phyloP scores from a whole-genome alignment of 1,140 invertebrate genomes.

The Callitettix versicolor region DNA sequence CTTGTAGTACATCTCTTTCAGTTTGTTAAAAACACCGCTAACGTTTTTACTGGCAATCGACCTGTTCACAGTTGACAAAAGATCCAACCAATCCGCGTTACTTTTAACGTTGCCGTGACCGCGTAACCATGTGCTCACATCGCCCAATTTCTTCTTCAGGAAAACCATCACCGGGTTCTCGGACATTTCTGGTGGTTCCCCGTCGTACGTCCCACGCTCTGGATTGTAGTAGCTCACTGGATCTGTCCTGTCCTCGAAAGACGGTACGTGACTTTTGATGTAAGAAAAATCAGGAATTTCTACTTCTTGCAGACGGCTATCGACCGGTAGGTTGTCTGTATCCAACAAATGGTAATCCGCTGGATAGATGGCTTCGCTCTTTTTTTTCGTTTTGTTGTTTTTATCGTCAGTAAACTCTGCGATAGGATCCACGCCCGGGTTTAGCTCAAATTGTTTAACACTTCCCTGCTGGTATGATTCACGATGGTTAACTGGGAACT shows the following conservation, averaged over 20 bases:
- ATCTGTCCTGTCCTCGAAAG: conserved; percentile 6
- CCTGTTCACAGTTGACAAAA: conserved; percentile 32
- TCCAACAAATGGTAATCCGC: not conserved
- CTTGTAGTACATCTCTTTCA: conserved; percentile 39
- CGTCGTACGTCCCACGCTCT: not conserved
- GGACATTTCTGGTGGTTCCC: conserved; percentile 2
- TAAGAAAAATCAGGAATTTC: conserved; percentile 7
- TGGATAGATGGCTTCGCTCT: conserved; percentile 18
- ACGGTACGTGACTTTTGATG: not conserved
- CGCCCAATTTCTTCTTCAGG: conserved; percentile 35
- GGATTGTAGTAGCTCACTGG: not conserved
- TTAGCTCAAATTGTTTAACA: not conserved
- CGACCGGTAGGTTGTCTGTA: too few species aligned
- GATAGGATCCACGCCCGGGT: not conserved
- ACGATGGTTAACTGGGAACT: too few species aligned
- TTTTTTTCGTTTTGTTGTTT: conserved; percentile 13
- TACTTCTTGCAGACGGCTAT: too few species aligned
- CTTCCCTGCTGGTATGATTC: too few species aligned
- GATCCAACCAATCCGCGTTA: conserved; percentile 24
- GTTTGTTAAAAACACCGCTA: conserved; percentile 34
- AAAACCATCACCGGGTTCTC: conserved; percentile 22
- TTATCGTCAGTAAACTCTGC: not conserved
- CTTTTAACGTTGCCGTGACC: conserved; percentile 27
- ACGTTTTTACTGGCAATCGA: conserved; percentile 38
- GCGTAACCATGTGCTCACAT: conserved; percentile 39